Evolutionary conservation across 2,797 vertebrate species (phyloP), one percentile per base, ranked within the genome.

Genomic region (Petrocephalus schoutedeni): DNA sequence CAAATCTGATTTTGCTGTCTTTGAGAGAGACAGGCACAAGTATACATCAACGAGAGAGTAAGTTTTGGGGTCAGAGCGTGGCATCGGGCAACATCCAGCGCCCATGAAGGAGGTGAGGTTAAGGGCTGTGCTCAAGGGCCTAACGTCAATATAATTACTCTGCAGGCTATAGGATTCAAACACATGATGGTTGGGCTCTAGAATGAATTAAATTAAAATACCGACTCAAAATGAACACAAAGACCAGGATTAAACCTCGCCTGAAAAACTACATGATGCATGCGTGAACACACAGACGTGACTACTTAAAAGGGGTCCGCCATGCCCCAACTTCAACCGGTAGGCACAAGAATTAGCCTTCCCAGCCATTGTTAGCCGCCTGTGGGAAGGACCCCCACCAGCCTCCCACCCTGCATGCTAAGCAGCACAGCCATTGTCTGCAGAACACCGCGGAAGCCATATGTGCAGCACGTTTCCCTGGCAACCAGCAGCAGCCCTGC

Each of bases 401-500:
- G 94, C 93, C 94, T 93, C 93, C 93, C 90, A 88, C 92, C 93
- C 93, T 94, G 96, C 96, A 96, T 96, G 95, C 94, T 96, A 95
- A 96, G 95, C 93, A 96, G 95, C 88, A 32, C 90, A 88, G 93
- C 94, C 92, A 96, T 96, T 96, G 96, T 96, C 91, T 95, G 93
- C 90, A 93, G 91, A 93, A 92, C 89, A 92, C 92, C 90, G 89
- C 86, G 92, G 92, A 92, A 94, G 94, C 94, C 93, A 89, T 94
- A 95, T 95, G 95, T 92, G 92, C 94, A 87, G 88, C 89, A 91
- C 87, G 94, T 96, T 93, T 93, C 95, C 94, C 91, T 90, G 92
- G 94, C 94, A 95, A 96, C 94, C 92, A 93, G 91, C 90, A 93
- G 92, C 89, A 91, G 91, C 90, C 86, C 88, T 85, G 89, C 9